Evolutionary conservation across 2,888 invertebrate species (phyloP), one percentile per base, ranked within the genome.

Genomic region (Drosophila macrospina): DNA sequence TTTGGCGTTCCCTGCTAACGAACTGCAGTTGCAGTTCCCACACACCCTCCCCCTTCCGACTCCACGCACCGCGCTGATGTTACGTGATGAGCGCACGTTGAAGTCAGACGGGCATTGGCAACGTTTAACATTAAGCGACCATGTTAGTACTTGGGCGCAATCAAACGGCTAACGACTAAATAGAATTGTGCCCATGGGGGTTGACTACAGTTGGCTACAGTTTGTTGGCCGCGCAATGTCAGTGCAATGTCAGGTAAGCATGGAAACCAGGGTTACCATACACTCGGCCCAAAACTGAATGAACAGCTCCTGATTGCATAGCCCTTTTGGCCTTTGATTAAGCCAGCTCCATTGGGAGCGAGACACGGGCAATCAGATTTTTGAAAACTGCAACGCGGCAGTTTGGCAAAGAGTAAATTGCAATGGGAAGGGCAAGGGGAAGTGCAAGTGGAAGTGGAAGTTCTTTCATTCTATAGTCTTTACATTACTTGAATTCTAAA

Each of bases 121-220:
- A 65, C 72, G 86, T 70, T 85, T 85, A 85, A 77, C 85, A 87
- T 89, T 85, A 82, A 86, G 80, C 86, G 81, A 80, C 72, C 78
- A 85, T 74, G 88, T 85, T 85, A 56, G 37, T 55, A 74, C 88
- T 73, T 73, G 55, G 80, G 69, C 73, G 88, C 89, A 85, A 85
- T 85, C 88, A 89, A 79, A 82, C 69, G 72, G 69, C 77, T 77
- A 87, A 85, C 89, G 86, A 88, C 77, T 83, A 84, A 88, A 88
- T 86, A 84, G 81, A 78, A 80, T 71, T 80, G 69, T 55, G 62
- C 68, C 68, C 62, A 34, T 26, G 75, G 71, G 76, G 42, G 20
- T 15, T 34, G 11, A 32, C 32, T 0, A 15, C 32, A 42, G 32
- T 32, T 15, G 26, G 13, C 24, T 1, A n/a, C 8, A 44, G 42